Percentiles rank a stretch among this genome's conserved stretches.
phyloP scores from a whole-genome alignment of 2,888 invertebrate genomes.

The Selenia dentaria region DNA sequence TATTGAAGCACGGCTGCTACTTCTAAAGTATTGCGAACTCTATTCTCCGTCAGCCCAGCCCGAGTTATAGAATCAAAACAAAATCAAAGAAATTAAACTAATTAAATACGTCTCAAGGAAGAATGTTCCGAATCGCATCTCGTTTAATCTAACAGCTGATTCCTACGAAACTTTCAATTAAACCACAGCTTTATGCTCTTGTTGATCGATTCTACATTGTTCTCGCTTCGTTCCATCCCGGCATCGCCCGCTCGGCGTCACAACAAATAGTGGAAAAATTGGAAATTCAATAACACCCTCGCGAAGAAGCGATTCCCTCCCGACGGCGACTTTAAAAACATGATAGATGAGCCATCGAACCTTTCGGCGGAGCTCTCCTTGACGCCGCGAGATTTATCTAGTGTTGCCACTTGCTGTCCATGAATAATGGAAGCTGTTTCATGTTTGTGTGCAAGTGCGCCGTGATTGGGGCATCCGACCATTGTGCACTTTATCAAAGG shows the following conservation, averaged over 20 bases:
- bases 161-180: conserved; percentile 34
- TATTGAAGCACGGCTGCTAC: too few relatives aligned
- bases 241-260: conserved; percentile 15
- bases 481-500: background rate
- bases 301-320: conserved; percentile 47
- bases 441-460: conserved; percentile 6
- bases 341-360: conserved; percentile 48
- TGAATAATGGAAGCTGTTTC: conserved; percentile 24
- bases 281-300: conserved; percentile 62
- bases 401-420: conserved; percentile 10
- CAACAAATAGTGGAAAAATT: conserved; percentile 40
- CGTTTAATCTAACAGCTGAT: background rate
- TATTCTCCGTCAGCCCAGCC: too few relatives aligned
- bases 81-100: too few relatives aligned
- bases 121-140: too few relatives aligned
- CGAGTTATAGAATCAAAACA: too few relatives aligned
- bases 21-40: too few relatives aligned
- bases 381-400: conserved; percentile 22
- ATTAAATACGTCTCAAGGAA: too few relatives aligned
- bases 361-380: conserved; percentile 15
- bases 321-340: conserved; percentile 51
- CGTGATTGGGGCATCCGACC: conserved; percentile 7
- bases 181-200: conserved; percentile 28
- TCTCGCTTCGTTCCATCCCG: too few relatives aligned
- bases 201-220: conserved; percentile 17